phyloP scores from a whole-genome alignment of 2,113 vertebrate species.

The chimpanzee (Pan troglodytes) region DNA sequence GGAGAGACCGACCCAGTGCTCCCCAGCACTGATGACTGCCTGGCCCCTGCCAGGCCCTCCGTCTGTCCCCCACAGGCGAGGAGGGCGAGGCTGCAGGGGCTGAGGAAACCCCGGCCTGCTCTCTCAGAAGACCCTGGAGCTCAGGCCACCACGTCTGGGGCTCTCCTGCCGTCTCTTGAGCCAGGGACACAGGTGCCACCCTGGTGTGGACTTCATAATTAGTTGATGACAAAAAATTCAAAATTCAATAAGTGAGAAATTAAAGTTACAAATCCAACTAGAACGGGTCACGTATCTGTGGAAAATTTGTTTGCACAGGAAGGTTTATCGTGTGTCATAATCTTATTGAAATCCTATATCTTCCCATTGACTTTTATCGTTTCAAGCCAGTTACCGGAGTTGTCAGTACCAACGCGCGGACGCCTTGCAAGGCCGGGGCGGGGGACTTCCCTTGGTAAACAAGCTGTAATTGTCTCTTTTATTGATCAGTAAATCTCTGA shows the following conservation, averaged over 20 bases:
- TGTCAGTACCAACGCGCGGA: conserved; percentile 73
- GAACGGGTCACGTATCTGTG: conserved; percentile 80
- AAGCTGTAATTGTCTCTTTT: conserved; percentile 82
- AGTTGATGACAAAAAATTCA: conserved; percentile 80
- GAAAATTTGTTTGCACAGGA: conserved; percentile 84
- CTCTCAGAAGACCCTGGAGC: neutral
- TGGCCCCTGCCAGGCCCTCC: neutral
- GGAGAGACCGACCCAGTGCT: neutral
- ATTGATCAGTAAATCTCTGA: conserved; percentile 86
- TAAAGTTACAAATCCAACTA: conserved; percentile 88
- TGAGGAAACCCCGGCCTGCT: neutral
- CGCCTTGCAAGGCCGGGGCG: conserved; percentile 64
- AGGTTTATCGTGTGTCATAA: conserved; percentile 87
- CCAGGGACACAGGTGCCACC: neutral
- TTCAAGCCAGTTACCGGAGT: conserved; percentile 79
- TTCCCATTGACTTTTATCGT: conserved; percentile 87
- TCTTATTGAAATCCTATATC: conserved; percentile 90
- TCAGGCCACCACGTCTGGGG: neutral
- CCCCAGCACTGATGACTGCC: fast-evolving
- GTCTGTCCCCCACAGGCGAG: neutral
- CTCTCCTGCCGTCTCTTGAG: neutral
- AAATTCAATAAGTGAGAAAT: conserved; percentile 86
- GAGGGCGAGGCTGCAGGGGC: fast-evolving
- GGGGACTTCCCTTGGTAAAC: conserved; percentile 79
- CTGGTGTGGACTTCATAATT: conserved; percentile 74